phyloP scores from a whole-genome alignment of 2,888 invertebrate species.

The Elegia similella region DNA sequence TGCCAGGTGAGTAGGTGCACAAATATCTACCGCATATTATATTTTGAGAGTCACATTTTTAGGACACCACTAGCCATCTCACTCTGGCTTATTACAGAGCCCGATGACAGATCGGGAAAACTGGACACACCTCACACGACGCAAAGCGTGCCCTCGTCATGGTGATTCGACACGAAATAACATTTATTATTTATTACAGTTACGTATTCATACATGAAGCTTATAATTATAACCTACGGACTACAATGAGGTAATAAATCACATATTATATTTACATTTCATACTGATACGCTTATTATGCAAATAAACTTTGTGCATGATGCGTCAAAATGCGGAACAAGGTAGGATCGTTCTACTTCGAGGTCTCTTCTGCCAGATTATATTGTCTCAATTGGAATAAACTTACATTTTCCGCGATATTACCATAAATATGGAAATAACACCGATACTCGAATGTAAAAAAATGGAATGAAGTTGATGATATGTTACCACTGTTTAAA shows the following conservation, averaged over 20 bases:
- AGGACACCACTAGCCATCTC: constrained; percentile 46
- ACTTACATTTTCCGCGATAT: too few species aligned
- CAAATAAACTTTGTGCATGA: constrained; percentile 4
- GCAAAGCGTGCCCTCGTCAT: background rate
- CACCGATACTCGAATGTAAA: background rate
- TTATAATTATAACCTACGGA: background rate
- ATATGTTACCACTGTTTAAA: background rate
- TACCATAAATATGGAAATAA: too few species aligned
- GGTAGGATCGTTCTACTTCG: background rate
- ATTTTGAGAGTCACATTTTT: constrained; percentile 65
- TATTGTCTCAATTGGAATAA: background rate
- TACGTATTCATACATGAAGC: background rate
- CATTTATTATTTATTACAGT: background rate
- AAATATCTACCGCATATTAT: constrained; percentile 65
- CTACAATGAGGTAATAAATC: constrained; percentile 1
- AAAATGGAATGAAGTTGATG: background rate
- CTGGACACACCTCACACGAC: constrained; percentile 30
- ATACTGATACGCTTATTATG: background rate
- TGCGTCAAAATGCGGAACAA: constrained; percentile 1
- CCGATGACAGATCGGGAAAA: constrained; percentile 28
- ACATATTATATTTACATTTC: background rate
- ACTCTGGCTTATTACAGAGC: constrained; percentile 34
- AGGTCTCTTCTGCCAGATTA: background rate
- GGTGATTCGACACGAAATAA: constrained; percentile 1
- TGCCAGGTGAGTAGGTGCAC: constrained; percentile 60